Percentiles rank a stretch among this genome's conserved stretches.
phyloP scores from a whole-genome alignment of 2,113 vertebrate species.

The Herpailurus yagouaroundi region DNA sequence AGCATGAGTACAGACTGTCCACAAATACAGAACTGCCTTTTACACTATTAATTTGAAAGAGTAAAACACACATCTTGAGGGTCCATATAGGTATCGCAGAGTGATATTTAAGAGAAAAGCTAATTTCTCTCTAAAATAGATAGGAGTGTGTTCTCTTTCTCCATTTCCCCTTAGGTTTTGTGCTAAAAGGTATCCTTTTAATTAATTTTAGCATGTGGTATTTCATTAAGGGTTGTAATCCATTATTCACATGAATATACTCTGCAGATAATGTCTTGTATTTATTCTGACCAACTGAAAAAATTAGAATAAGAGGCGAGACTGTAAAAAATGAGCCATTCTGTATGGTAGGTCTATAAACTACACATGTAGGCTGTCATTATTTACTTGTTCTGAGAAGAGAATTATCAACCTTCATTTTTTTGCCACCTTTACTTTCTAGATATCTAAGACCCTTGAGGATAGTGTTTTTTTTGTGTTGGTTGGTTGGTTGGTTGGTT shows the following conservation, averaged over 20 bases:
- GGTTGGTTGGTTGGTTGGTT: not conserved
- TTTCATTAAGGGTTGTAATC: not conserved
- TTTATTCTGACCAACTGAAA: not conserved
- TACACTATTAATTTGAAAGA: not conserved
- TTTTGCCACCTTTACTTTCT: not conserved
- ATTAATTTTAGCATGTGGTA: not conserved
- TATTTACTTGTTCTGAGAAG: not conserved
- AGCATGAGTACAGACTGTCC: not conserved
- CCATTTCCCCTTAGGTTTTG: not conserved
- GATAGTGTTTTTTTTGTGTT: not conserved
- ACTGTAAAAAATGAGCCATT: not conserved
- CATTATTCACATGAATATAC: not conserved
- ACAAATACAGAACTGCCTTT: not conserved
- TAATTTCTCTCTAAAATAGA: not conserved
- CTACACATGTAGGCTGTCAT: not conserved
- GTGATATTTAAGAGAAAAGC: not conserved
- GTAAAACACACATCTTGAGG: not conserved
- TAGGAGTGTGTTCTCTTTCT: not conserved
- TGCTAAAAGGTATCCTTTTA: not conserved
- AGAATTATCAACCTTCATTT: not conserved
- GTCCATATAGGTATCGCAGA: not conserved
- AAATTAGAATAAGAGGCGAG: not conserved
- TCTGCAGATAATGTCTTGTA: not conserved
- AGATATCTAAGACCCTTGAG: not conserved
- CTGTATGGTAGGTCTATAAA: not conserved